A percentile compares a stretch with the other conserved stretches of the same genome.
Conservation (phyloP, 1,140 invertebrate species). For the Trichonephila inaurata region DNA sequence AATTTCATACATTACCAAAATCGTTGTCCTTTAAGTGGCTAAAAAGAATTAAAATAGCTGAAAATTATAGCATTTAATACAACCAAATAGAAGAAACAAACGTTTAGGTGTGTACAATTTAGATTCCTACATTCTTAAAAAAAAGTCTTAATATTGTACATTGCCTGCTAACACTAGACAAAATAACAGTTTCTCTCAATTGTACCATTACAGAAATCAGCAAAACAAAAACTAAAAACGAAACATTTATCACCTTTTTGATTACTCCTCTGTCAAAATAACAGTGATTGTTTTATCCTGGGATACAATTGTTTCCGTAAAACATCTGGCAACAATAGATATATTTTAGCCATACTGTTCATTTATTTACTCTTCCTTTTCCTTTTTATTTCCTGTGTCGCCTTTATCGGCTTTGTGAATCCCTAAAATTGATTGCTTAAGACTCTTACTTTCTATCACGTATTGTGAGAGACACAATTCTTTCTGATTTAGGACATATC, state of each 20-base stretch:
- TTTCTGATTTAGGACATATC: not conserved
- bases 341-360: conserved; percentile 16
- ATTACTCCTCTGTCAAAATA: not conserved
- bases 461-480: not conserved
- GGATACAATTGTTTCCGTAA: conserved; percentile 49
- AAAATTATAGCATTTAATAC: too few relatives aligned
- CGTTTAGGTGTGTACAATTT: too few relatives aligned
- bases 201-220: not conserved
- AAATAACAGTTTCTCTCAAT: not conserved
- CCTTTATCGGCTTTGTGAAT: conserved; percentile 8
- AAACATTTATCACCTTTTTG: conserved; percentile 42
- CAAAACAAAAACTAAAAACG: not conserved
- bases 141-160: too few relatives aligned
- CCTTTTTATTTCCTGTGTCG: not conserved
- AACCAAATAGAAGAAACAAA: too few relatives aligned
- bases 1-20: too few relatives aligned
- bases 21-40: too few relatives aligned
- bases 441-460: conserved; percentile 14
- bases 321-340: conserved; percentile 53
- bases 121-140: too few relatives aligned
- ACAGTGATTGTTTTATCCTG: conserved; percentile 25
- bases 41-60: too few relatives aligned
- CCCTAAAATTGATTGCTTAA: conserved; percentile 40
- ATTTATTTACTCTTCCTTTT: not conserved
- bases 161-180: too few relatives aligned